A percentile compares a stretch with the other conserved stretches of the same genome.
These are phyloP conservation scores for chimpanzee (Pan troglodytes) DNA, from an alignment of 2,113 vertebrate species.

Conservation along the genomic window DNA sequence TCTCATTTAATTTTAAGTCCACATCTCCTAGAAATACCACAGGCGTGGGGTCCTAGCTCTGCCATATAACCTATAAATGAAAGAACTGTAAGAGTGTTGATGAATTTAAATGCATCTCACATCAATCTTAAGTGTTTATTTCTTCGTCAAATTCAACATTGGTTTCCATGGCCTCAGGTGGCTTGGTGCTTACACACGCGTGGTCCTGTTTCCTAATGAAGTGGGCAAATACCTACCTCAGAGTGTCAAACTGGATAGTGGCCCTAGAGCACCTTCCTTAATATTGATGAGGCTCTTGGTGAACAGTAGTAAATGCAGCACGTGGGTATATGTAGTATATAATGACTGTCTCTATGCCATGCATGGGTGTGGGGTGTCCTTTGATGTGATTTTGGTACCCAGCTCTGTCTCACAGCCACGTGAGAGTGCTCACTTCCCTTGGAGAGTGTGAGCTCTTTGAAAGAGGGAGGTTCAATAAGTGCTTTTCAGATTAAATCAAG, in stretches of 20 bases:
- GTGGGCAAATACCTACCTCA: neutral
- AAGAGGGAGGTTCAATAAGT: neutral
- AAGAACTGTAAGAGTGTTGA: neutral
- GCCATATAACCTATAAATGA: neutral
- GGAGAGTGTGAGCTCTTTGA: neutral
- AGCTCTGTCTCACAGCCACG: fast-evolving
- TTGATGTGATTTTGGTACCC: neutral
- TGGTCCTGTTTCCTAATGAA: neutral
- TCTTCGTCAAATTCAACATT: neutral
- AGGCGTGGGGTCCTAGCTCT: neutral
- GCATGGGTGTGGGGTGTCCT: fast-evolving
- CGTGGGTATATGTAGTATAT: fast-evolving
- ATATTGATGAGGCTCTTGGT: neutral
- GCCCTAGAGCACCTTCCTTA: neutral
- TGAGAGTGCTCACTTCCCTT: neutral
- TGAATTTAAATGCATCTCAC: neutral
- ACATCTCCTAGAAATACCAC: conserved; percentile 24
- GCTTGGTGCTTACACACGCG: fast-evolving
- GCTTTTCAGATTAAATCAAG: neutral
- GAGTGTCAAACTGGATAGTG: neutral
- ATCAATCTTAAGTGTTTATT: neutral
- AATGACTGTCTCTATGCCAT: too few relatives aligned
- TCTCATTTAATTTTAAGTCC: conserved; percentile 68
- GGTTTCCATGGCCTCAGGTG: neutral
- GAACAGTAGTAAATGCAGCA: neutral